Conservation (phyloP, 2,888 invertebrate genomes). For the Chouioia cunea region DNA sequence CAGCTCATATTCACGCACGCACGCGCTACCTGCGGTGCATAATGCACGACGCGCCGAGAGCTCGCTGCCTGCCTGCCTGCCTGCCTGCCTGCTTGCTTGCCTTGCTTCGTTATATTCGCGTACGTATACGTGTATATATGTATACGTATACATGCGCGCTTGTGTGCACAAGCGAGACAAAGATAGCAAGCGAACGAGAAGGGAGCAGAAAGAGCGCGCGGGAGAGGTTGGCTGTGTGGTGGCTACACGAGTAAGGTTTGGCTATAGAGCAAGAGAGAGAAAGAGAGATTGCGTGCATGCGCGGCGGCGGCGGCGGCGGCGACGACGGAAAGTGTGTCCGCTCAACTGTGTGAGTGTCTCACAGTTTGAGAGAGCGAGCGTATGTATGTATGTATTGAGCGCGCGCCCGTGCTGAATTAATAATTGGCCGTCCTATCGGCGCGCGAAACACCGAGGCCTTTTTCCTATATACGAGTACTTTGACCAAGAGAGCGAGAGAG, state of each 20-base stretch:
- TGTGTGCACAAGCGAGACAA: too few species aligned
- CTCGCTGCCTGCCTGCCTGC: not conserved
- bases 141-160: too few species aligned
- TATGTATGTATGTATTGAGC: not conserved
- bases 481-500: too few species aligned
- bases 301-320: too few species aligned
- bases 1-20: not conserved
- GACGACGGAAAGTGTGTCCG: not conserved
- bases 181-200: not conserved
- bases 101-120: slow-evolving; percentile 4
- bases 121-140: too few species aligned
- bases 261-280: not conserved
- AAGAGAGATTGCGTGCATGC: not conserved
- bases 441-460: slow-evolving; percentile 13
- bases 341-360: not conserved
- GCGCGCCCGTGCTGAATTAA: slow-evolving; percentile 41
- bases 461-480: slow-evolving; percentile 12
- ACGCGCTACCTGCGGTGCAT: slow-evolving; percentile 43
- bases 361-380: not conserved
- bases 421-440: slow-evolving; percentile 41
- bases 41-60: slow-evolving; percentile 30
- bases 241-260: slow-evolving; percentile 8
- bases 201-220: slow-evolving; percentile 8
- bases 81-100: too few species aligned
- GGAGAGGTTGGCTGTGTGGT: slow-evolving; percentile 14